phyloP scores from a whole-genome alignment of 2,797 vertebrate genomes.

The Acridotheres tristis region DNA sequence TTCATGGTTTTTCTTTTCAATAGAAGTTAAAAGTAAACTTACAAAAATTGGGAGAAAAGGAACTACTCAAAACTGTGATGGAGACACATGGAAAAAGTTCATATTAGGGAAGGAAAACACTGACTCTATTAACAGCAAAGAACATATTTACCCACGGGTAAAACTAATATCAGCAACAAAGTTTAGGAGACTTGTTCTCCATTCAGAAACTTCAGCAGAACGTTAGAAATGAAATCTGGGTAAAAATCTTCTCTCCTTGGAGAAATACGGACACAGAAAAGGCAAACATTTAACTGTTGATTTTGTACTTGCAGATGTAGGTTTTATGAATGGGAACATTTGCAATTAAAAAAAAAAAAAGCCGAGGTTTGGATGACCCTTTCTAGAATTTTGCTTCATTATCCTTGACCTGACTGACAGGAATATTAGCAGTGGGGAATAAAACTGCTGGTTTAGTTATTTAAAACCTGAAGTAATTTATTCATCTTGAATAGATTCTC shows the following conservation, averaged over 20 bases:
- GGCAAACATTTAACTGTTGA: conserved; percentile 32
- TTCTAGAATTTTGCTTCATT: conserved; percentile 24
- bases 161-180: not conserved
- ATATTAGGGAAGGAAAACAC: not conserved
- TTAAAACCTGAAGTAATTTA: not conserved
- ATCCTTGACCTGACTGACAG: conserved; percentile 34
- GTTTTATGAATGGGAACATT: conserved; percentile 8
- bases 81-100: not conserved
- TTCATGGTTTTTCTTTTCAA: not conserved
- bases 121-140: not conserved
- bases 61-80: not conserved
- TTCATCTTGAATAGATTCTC: not conserved
- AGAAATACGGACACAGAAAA: not conserved
- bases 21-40: not conserved
- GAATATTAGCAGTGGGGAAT: conserved; percentile 21
- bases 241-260: conserved; percentile 25
- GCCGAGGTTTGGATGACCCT: not conserved
- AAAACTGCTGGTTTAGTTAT: not conserved
- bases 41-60: not conserved
- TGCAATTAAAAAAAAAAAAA: not conserved
- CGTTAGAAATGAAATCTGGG: not conserved
- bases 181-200: not conserved
- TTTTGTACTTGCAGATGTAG: conserved; percentile 16
- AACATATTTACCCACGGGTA: not conserved
- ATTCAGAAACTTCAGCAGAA: not conserved